phyloP scores from a whole-genome alignment of 2,888 invertebrate genomes.

The Mythimna loreyi region DNA sequence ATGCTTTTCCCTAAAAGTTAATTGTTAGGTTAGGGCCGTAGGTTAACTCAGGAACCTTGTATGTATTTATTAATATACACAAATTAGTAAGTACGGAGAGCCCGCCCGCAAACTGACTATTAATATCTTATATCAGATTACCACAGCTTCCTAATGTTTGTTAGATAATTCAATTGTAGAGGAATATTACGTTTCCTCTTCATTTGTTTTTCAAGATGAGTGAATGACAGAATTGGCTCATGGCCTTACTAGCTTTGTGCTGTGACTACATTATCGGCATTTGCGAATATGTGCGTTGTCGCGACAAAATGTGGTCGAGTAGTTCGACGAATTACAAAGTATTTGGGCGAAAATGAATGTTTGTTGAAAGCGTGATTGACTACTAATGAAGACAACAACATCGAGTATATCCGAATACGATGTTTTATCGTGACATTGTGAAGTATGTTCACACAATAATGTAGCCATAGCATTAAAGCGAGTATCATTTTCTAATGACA shows the following conservation, averaged over 20 bases:
- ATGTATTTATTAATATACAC: slow-evolving; percentile 31
- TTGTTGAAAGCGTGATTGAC: no score
- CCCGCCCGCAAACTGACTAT: slow-evolving; percentile 3
- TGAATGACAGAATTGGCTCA: slow-evolving; percentile 1
- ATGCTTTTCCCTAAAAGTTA: slow-evolving; percentile 4
- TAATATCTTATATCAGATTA: slow-evolving; percentile 42
- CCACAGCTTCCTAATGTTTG: slow-evolving; percentile 5
- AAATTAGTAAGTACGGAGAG: slow-evolving; percentile 27
- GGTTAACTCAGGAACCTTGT: slow-evolving; percentile 10
- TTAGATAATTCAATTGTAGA: slow-evolving; percentile 2
- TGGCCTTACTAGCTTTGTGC: not conserved
- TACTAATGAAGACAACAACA: no score
- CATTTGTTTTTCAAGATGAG: not conserved
- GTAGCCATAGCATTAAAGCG: no score
- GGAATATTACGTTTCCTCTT: not conserved
- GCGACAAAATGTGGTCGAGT: no score
- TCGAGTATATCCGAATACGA: no score
- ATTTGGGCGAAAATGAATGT: no score
- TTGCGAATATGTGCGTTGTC: no score
- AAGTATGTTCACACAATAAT: no score
- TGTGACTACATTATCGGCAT: no score
- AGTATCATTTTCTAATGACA: not conserved
- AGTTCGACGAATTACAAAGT: no score
- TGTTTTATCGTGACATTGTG: no score
- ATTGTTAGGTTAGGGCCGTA: slow-evolving; percentile 23